Evolutionary conservation across 2,888 invertebrate genomes (phyloP).

Genomic region (Euzophera pinguis): DNA sequence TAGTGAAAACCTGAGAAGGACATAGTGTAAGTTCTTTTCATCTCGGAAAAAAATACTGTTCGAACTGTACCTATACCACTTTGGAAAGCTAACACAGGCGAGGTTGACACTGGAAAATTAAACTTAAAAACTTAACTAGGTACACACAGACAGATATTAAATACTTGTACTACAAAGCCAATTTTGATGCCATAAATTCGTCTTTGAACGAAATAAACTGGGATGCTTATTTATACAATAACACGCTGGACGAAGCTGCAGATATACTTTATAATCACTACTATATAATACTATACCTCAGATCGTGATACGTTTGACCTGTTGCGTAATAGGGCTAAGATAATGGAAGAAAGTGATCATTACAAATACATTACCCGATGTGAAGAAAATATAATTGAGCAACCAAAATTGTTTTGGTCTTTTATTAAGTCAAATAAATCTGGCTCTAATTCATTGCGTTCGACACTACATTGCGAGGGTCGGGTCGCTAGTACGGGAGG

Average conservation of each 20-base stretch:
- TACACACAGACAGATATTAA: too few relatives aligned
- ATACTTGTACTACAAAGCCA: background rate
- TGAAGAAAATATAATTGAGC: background rate
- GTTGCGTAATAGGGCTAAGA: background rate
- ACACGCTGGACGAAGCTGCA: background rate
- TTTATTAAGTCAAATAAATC: slow-evolving; percentile 21
- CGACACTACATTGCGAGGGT: slow-evolving; percentile 14
- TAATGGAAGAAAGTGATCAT: background rate
- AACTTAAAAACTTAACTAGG: too few relatives aligned
- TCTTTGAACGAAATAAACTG: background rate
- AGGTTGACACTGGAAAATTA: too few relatives aligned
- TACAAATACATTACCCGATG: background rate
- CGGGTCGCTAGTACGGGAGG: slow-evolving; percentile 15
- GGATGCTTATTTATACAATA: background rate
- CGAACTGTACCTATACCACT: too few relatives aligned
- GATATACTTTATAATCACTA: background rate
- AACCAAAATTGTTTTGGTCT: slow-evolving; percentile 22
- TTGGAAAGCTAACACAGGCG: too few relatives aligned
- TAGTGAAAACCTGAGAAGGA: too few relatives aligned
- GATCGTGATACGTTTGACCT: background rate
- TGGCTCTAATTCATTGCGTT: slow-evolving; percentile 18
- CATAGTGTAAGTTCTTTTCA: too few relatives aligned
- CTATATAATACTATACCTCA: background rate
- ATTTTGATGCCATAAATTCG: background rate
- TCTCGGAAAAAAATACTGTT: too few relatives aligned